These are phyloP conservation scores for Gallinago solitaria DNA, from an alignment of 2,797 vertebrate species.

Conservation along the genomic window DNA sequence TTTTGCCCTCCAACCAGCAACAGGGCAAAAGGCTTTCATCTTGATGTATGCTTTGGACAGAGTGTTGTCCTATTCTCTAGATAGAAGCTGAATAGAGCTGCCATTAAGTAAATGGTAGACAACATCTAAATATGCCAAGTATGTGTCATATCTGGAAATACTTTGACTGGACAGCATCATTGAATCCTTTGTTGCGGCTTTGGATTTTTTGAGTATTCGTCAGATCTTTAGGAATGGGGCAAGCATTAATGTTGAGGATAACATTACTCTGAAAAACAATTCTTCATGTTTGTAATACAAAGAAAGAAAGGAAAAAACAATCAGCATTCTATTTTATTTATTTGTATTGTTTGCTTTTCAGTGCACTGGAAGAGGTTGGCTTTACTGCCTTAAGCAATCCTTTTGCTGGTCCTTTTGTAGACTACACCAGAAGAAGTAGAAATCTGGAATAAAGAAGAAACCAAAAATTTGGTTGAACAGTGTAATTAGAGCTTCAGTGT, in stretches of 20 bases:
- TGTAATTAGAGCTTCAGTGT: not conserved
- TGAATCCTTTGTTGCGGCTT: not conserved
- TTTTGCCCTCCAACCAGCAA: not conserved
- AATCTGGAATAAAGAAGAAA: conserved; percentile 69
- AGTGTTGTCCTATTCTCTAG: not conserved
- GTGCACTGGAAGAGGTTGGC: not conserved
- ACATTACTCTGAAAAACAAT: not conserved
- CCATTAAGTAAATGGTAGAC: not conserved
- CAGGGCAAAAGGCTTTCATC: not conserved
- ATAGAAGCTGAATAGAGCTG: not conserved
- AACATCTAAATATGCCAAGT: not conserved
- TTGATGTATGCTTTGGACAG: not conserved
- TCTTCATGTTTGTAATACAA: not conserved
- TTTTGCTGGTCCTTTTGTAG: conserved; percentile 80
- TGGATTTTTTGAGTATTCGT: not conserved
- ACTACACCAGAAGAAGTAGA: conserved; percentile 64
- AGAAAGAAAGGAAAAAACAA: not conserved
- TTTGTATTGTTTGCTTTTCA: not conserved
- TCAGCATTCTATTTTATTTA: conserved; percentile 4
- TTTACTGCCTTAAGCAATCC: conserved; percentile 52
- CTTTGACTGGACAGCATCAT: not conserved
- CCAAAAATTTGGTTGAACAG: not conserved
- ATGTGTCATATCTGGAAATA: not conserved
- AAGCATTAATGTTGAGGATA: not conserved
- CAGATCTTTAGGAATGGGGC: not conserved